Conservation (phyloP, 2,113 vertebrate genomes). For the Gavialis gangeticus region DNA sequence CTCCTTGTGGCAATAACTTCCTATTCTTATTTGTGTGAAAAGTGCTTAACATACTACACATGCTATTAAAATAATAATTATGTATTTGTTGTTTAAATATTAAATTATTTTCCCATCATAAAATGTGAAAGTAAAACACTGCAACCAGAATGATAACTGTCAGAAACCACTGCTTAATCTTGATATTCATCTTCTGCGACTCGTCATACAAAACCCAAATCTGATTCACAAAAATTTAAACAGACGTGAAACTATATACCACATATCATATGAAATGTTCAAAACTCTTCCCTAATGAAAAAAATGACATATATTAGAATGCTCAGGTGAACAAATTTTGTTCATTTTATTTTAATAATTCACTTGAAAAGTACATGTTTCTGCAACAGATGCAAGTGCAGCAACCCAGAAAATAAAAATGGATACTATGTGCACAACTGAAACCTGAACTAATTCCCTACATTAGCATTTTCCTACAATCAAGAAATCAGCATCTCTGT, state of each 20-base stretch:
- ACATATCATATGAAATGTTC: not conserved
- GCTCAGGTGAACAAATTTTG: not conserved
- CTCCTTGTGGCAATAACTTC: not conserved
- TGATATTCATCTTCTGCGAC: not conserved
- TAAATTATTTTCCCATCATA: not conserved
- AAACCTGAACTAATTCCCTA: not conserved
- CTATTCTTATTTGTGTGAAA: not conserved
- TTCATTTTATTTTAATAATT: not conserved
- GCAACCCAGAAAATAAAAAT: not conserved
- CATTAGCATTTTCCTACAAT: not conserved
- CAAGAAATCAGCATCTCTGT: not conserved
- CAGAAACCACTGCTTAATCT: not conserved
- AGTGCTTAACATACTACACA: not conserved
- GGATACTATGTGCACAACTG: not conserved
- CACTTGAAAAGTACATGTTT: not conserved
- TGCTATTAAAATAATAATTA: not conserved
- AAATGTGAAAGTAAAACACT: not conserved
- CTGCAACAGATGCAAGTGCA: not conserved
- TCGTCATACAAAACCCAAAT: not conserved
- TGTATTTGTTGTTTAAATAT: not conserved
- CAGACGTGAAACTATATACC: fast-evolving
- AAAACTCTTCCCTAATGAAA: not conserved
- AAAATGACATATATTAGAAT: not conserved
- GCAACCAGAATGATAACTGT: not conserved
- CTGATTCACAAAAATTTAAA: not conserved